Percentiles rank a stretch among this genome's conserved stretches.
phyloP scores from a whole-genome alignment of 2,113 vertebrate genomes.

The Dendropsophus ebraccatus region DNA sequence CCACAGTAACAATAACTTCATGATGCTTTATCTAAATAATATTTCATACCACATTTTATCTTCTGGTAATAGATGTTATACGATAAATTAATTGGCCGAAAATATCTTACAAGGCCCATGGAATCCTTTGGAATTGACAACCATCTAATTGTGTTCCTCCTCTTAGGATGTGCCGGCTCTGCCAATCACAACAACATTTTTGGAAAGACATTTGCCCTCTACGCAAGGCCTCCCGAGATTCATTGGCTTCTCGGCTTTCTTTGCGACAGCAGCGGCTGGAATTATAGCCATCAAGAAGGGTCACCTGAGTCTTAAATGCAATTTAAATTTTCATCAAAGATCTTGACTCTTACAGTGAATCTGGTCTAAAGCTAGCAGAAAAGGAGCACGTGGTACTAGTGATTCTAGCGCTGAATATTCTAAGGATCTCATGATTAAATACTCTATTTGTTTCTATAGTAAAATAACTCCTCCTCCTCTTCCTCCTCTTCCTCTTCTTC shows the following conservation, averaged over 20 bases:
- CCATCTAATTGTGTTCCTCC: constrained; percentile 25
- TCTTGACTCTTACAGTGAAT: neutral
- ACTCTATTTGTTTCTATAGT: neutral
- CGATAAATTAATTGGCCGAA: neutral
- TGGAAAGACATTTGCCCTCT: constrained; percentile 88
- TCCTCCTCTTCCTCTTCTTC: too few relatives aligned
- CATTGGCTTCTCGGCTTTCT: constrained; percentile 72
- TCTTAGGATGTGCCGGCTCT: constrained; percentile 84
- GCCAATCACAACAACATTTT: constrained; percentile 82
- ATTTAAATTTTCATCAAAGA: neutral
- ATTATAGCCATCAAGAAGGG: constrained; percentile 80
- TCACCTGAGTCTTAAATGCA: constrained; percentile 60
- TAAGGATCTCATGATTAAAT: neutral
- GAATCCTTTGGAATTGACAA: neutral
- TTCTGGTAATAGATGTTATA: neutral
- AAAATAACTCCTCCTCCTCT: neutral
- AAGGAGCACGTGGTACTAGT: neutral
- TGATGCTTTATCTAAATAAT: neutral
- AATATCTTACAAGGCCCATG: neutral
- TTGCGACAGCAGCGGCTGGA: constrained; percentile 72
- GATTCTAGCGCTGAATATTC: neutral
- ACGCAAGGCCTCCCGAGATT: constrained; percentile 81
- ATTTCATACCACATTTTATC: neutral
- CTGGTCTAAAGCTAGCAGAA: neutral
- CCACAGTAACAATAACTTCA: too few relatives aligned